Conservation (phyloP, 2,888 invertebrate genomes). For the Allacma fusca region DNA sequence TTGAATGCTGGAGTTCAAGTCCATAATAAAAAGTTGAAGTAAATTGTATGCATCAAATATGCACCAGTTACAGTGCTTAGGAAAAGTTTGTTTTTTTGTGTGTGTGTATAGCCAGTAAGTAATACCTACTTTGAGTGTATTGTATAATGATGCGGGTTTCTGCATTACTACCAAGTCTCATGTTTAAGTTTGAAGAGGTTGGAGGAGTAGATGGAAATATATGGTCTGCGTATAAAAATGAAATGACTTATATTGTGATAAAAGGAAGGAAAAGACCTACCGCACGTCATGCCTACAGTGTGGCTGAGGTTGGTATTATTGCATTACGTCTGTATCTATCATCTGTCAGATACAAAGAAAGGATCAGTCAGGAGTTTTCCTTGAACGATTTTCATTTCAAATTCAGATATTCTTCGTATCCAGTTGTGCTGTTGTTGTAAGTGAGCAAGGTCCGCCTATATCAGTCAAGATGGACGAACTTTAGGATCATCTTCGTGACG, state of each 20-base stretch:
- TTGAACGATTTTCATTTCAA: constrained; percentile 43
- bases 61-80: too few relatives aligned
- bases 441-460: constrained; percentile 33
- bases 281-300: constrained; percentile 35
- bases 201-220: background rate
- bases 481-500: constrained; percentile 42
- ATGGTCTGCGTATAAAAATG: background rate
- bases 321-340: constrained; percentile 43
- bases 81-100: too few relatives aligned
- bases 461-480: constrained; percentile 32
- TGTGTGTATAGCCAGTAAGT: too few relatives aligned
- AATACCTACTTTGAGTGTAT: too few relatives aligned
- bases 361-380: constrained; percentile 43
- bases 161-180: too few relatives aligned
- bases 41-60: too few relatives aligned
- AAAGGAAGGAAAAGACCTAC: constrained; percentile 41
- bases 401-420: constrained; percentile 34
- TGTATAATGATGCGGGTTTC: too few relatives aligned
- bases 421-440: constrained; percentile 36
- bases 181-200: background rate
- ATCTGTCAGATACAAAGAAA: constrained; percentile 42
- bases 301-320: constrained; percentile 19
- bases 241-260: constrained; percentile 25
- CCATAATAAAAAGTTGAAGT: too few relatives aligned
- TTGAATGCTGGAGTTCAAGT: too few relatives aligned